Evolutionary conservation across 2,113 vertebrate species (phyloP), one percentile per base, ranked within the genome.

Genomic region (Heliornis fulica): DNA sequence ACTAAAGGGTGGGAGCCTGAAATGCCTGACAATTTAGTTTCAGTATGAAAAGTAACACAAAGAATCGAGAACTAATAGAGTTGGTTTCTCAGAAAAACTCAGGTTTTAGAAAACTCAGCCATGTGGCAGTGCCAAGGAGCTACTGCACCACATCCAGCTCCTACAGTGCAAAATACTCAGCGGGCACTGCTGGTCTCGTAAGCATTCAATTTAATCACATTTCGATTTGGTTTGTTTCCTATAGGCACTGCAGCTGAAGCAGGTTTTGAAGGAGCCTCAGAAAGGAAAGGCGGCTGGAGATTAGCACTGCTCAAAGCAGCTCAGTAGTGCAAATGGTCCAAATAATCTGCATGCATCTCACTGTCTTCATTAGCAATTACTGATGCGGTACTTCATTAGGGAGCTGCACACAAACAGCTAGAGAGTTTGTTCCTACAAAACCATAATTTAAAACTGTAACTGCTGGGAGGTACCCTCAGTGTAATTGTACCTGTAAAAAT

Each of bases 171-270:
- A 89, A 89, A 87, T 16, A 51, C 71, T 59, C 66, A 14, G 43
- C 74, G 29, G 26, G 72, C 21, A 21, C 83, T 77, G 64, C 22
- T 90, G 79, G 60, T 83, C 83, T 78, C 76, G 50, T 5, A 50
- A 90, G 71, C 76, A 84, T 93, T 63, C 70, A 50, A n/a, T 83
- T 72, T 87, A 94, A 95, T 94, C 82, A 91, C 85, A 85, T 91
- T 69, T 80, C 89, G 78, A 91, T 82, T 93, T 84, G 66, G 46
- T 91, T 79, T 56, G 65, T 76, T 91, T 71, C 74, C 75, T 71
- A 61, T 2, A 19, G 15, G 78, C 65, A 21, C 31, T 18, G 60
- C 93, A 94, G 89, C 66, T 90, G 90, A 94, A 75, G 57, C 20
- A 69, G 77, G 64, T 79, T 95, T 89, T 79, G 48, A 94, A 87